Conservation (phyloP, 2,113 vertebrate species). For the Sturnus vulgaris region DNA sequence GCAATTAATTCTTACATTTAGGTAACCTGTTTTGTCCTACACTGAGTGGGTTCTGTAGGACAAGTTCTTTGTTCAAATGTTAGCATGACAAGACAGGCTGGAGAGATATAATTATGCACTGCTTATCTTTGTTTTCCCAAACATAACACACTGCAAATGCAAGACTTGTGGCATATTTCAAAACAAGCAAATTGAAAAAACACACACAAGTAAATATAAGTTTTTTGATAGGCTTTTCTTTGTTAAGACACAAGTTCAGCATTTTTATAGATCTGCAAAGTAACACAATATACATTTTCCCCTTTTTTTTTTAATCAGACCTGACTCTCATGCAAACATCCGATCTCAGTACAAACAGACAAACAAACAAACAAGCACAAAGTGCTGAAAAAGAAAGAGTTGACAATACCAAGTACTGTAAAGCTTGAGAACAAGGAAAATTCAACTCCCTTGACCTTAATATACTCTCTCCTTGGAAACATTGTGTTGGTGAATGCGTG, state of each 20-base stretch:
- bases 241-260: not conserved
- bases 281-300: not conserved
- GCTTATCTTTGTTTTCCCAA: not conserved
- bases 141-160: not conserved
- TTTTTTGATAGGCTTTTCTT: not conserved
- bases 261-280: not conserved
- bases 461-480: not conserved
- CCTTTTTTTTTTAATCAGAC: not conserved
- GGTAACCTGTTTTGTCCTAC: not conserved
- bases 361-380: not conserved
- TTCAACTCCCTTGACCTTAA: not conserved
- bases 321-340: not conserved
- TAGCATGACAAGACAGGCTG: not conserved
- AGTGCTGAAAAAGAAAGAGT: not conserved
- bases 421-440: not conserved
- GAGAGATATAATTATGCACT: not conserved
- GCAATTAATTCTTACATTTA: not conserved
- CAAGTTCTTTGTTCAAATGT: not conserved
- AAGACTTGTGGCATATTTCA: not conserved
- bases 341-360: not conserved
- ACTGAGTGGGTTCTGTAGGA: not conserved
- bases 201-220: not conserved
- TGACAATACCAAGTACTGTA: not conserved
- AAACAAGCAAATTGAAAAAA: not conserved
- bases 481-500: not conserved